Conservation (phyloP, 2,888 invertebrate genomes). For the Deroplatys truncata region DNA sequence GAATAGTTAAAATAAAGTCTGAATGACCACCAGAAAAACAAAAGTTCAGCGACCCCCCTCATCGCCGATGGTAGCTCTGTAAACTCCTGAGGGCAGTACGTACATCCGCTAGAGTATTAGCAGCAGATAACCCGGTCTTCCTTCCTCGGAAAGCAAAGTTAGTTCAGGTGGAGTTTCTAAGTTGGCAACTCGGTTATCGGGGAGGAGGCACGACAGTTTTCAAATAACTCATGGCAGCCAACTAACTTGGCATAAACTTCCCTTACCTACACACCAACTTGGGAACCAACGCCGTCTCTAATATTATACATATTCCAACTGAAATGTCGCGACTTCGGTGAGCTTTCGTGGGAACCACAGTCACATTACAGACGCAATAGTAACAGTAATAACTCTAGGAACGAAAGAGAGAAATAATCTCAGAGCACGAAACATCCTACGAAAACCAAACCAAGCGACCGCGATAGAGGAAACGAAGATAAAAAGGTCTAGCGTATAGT, state of each 20-base stretch:
- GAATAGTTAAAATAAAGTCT: too few species aligned
- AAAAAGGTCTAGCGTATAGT: too few species aligned
- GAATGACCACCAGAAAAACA: too few species aligned
- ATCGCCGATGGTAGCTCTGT: background rate
- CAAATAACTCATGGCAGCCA: constrained; percentile 11
- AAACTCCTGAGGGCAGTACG: background rate
- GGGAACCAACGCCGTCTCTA: background rate
- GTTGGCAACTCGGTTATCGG: constrained; percentile 10
- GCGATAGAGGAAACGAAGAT: too few species aligned
- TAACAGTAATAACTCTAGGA: too few species aligned
- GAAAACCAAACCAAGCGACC: too few species aligned
- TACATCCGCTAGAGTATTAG: background rate
- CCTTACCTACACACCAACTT: background rate
- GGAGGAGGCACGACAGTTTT: background rate
- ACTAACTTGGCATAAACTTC: background rate
- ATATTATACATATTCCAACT: background rate
- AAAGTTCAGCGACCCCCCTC: too few species aligned
- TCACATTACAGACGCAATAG: too few species aligned
- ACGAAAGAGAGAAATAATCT: too few species aligned
- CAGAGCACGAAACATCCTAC: too few species aligned
- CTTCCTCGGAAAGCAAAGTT: background rate
- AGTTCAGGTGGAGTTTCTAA: constrained; percentile 1
- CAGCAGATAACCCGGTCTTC: constrained; percentile 1
- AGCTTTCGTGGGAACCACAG: too few species aligned
- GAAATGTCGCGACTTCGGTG: background rate